phyloP scores from a whole-genome alignment of 2,797 vertebrate species.

The Erpetoichthys calabaricus region DNA sequence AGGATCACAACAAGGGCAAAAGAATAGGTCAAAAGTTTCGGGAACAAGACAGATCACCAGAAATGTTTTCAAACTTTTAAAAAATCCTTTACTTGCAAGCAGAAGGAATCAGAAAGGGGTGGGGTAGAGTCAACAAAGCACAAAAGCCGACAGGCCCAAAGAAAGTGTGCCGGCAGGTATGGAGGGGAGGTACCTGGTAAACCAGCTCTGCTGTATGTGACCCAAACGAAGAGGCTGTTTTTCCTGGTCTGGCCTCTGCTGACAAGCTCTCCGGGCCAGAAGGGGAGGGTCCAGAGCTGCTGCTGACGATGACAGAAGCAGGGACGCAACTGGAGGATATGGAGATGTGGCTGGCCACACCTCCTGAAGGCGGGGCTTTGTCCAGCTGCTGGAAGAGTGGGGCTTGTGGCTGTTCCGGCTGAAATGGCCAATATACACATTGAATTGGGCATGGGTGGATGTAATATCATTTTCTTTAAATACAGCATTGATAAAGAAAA shows the following conservation, averaged over 20 bases:
- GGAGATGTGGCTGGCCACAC: constrained; percentile 4
- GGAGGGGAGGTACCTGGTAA: constrained; percentile 61
- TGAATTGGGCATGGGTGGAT: constrained; percentile 21
- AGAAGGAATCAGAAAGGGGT: too few species aligned
- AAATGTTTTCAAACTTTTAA: too few species aligned
- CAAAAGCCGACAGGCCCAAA: constrained; percentile 14
- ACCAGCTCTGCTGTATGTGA: constrained; percentile 68
- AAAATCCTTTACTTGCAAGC: too few species aligned
- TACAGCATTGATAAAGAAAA: too few species aligned
- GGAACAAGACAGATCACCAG: too few species aligned
- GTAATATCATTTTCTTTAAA: not conserved
- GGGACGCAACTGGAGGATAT: constrained; percentile 55
- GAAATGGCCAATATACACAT: constrained; percentile 36
- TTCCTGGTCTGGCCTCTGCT: constrained; percentile 62
- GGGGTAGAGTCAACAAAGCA: too few species aligned
- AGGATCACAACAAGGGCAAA: too few species aligned
- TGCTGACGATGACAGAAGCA: constrained; percentile 83
- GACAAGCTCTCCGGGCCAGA: constrained; percentile 57
- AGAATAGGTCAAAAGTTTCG: too few species aligned
- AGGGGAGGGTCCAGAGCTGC: constrained; percentile 52
- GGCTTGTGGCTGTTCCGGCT: constrained; percentile 62
- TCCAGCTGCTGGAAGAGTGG: constrained; percentile 40
- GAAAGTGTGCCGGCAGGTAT: constrained; percentile 20
- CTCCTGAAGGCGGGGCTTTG: constrained; percentile 49
- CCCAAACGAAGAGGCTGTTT: constrained; percentile 52